Base-by-base conservation (phyloP, 1,140 invertebrate species). In the Procambarus clarkii region DNA sequence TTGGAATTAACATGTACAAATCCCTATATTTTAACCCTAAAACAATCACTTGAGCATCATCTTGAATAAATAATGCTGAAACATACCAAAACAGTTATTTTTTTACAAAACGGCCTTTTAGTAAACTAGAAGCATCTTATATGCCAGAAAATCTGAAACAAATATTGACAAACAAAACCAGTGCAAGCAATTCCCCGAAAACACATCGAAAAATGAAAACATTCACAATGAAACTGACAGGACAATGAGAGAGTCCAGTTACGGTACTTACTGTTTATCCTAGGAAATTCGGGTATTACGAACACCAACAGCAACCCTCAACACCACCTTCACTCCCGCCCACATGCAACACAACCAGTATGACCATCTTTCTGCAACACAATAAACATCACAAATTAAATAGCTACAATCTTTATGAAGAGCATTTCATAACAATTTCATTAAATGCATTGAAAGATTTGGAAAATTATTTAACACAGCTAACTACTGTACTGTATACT, bases 291-390 rank as follows among this genome's bases (percentile, higher is more conserved):
- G 21, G 74, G 74, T 74, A 82, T 82, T 54, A 54, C 48, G 46
- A 82, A 50, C 80, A 50, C 21, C 18, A 82, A 50, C 80, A 82
- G 54, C 50, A n/a, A 77, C 85, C 85, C 74, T 60, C 76, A 87
- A 50, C 54, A 24, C 69, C 34, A 76, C 83, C 83, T 46, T 76
- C 83, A 76, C 83, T 78, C 85, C 54, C 85, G 78, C 81, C 81
- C 81, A 44, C 21, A 82, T 58, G 60, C n/a, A 82, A 87, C 85
- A 87, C 85, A 79, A 87, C 85, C 85, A 87, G 77, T 87, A 58
- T n/a, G 54, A 78, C 85, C 85, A 87, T 87, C 85, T 87, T 64
- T 85, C 85, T 87, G 85, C 60, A 87, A 87, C 76, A 87, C 34
- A 87, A 24, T 44, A 58, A 54, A 87, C 50, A 87, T 60, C 15